These are phyloP conservation scores for Poecilia picta DNA, from an alignment of 2,797 vertebrate genomes.

Conservation along the genomic window DNA sequence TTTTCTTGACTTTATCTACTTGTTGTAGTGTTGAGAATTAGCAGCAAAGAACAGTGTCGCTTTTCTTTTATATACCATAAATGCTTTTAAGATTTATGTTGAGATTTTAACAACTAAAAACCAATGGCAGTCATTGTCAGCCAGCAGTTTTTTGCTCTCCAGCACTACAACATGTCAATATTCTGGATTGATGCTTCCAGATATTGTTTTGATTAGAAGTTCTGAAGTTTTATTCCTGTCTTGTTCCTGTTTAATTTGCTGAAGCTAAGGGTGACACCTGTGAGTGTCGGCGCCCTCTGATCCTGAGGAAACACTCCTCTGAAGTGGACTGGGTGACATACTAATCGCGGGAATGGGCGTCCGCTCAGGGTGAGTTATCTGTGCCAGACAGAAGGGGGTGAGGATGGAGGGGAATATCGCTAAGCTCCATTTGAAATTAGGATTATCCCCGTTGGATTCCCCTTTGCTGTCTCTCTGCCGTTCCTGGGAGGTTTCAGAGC, in stretches of 20 bases:
- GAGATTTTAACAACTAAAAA: too few relatives aligned
- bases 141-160: too few relatives aligned
- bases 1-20: too few relatives aligned
- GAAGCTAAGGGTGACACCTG: constrained; percentile 16
- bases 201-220: background rate
- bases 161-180: too few relatives aligned
- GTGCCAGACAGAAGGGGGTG: constrained; percentile 72
- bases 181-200: background rate
- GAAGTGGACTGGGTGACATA: constrained; percentile 47
- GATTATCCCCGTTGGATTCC: constrained; percentile 76
- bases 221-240: background rate
- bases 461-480: constrained; percentile 48
- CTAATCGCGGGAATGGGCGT: constrained; percentile 47
- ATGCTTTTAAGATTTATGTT: too few relatives aligned
- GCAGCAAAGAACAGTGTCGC: too few relatives aligned
- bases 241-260: background rate
- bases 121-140: too few relatives aligned
- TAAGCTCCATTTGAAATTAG: constrained; percentile 81
- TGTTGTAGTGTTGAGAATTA: too few relatives aligned
- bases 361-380: constrained; percentile 73
- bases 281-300: constrained; percentile 32
- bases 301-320: constrained; percentile 21
- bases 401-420: constrained; percentile 59
- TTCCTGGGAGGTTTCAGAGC: constrained; percentile 70
- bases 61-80: too few relatives aligned